Evolutionary conservation across 2,888 invertebrate genomes (phyloP).

Genomic region (Pandemis corylana): DNA sequence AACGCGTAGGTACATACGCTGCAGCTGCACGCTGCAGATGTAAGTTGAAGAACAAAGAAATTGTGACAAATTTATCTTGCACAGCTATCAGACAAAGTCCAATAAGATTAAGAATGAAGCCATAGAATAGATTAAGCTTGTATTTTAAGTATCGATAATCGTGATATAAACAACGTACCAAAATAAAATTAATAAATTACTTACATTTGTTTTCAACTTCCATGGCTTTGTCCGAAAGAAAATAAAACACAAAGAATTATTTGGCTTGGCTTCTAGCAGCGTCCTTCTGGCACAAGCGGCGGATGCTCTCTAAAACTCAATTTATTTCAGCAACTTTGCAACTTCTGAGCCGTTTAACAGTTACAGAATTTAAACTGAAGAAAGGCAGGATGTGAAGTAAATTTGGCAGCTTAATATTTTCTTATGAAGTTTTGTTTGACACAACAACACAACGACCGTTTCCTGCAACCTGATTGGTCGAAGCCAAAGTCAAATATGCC

Average conservation of each 20-base stretch:
- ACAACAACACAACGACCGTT: conserved; percentile 65
- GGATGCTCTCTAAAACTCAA: conserved; percentile 55
- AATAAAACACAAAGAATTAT: conserved; percentile 52
- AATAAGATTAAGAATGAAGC: background rate
- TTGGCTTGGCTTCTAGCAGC: conserved; percentile 49
- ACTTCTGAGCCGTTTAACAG: conserved; percentile 66
- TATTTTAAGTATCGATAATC: background rate
- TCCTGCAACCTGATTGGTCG: conserved; percentile 65
- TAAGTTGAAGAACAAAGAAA: background rate
- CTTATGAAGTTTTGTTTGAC: conserved; percentile 62
- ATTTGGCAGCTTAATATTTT: conserved; percentile 51
- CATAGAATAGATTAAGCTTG: background rate
- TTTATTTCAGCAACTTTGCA: conserved; percentile 55
- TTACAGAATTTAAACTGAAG: conserved; percentile 64
- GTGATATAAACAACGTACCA: background rate
- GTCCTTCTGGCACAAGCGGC: conserved; percentile 59
- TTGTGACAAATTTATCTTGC: background rate
- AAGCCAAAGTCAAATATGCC: conserved; percentile 73
- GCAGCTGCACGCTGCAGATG: background rate
- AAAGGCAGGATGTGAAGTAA: conserved; percentile 62
- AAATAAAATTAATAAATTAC: conserved; percentile 50
- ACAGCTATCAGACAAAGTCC: background rate
- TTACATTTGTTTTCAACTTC: conserved; percentile 78
- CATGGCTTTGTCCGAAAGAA: conserved; percentile 60
- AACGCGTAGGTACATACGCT: background rate